Percentiles rank a stretch among this genome's conserved stretches.
These are phyloP conservation scores for Gallinago media DNA, from an alignment of 2,113 vertebrate species.

Conservation along the genomic window DNA sequence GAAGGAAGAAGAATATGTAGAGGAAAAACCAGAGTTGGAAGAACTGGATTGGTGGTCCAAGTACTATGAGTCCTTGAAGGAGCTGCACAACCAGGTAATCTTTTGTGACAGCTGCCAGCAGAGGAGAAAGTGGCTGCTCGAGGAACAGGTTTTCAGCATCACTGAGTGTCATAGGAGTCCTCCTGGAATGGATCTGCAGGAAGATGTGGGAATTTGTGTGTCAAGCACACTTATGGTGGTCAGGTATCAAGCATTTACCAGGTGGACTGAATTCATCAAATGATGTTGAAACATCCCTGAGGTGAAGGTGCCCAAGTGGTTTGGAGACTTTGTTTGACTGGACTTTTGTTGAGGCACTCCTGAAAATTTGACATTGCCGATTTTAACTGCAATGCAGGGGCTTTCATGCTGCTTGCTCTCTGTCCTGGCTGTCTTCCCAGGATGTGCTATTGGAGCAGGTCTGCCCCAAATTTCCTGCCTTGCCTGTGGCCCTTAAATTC, in stretches of 20 bases:
- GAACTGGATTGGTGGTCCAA: constrained; percentile 98
- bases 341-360: background rate
- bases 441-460: background rate
- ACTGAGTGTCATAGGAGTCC: background rate
- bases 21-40: constrained; percentile 87
- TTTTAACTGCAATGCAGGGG: background rate
- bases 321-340: background rate
- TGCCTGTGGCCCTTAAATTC: background rate
- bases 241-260: background rate
- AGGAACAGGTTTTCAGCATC: background rate
- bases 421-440: background rate
- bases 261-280: background rate
- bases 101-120: background rate
- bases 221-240: background rate
- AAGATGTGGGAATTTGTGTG: background rate
- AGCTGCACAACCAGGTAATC: constrained; percentile 83
- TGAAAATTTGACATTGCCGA: background rate
- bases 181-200: background rate
- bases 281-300: background rate
- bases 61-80: constrained; percentile 89
- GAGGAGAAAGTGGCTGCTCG: background rate
- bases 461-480: background rate
- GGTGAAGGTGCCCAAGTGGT: background rate
- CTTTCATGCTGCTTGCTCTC: background rate
- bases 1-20: constrained; percentile 81